phyloP scores from a whole-genome alignment of 2,888 invertebrate species.

The Nephrocerus scutellatus region DNA sequence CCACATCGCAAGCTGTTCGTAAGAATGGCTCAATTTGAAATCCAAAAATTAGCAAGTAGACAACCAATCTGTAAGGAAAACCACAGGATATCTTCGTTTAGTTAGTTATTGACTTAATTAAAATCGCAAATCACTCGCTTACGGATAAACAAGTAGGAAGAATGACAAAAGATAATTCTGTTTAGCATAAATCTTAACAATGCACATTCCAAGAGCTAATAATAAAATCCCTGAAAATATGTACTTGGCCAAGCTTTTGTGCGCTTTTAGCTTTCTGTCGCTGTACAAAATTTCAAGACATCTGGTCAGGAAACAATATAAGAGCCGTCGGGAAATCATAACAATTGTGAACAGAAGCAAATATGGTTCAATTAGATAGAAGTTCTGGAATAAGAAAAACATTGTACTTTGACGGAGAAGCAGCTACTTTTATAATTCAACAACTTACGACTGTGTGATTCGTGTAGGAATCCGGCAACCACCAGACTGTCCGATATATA shows the following conservation, averaged over 20 bases:
- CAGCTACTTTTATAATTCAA: too few species aligned
- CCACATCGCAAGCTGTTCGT: slow-evolving; percentile 50
- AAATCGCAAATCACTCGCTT: slow-evolving; percentile 49
- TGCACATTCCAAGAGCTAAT: slow-evolving; percentile 58
- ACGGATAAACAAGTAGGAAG: slow-evolving; percentile 86
- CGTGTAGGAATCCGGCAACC: slow-evolving; percentile 88
- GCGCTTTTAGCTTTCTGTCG: slow-evolving; percentile 38
- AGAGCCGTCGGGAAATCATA: slow-evolving; percentile 70
- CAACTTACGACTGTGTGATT: slow-evolving; percentile 74
- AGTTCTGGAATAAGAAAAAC: slow-evolving; percentile 60
- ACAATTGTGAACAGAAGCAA: slow-evolving; percentile 77
- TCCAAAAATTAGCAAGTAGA: slow-evolving; percentile 78
- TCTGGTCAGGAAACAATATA: slow-evolving; percentile 57
- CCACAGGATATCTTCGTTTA: not conserved
- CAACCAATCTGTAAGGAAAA: slow-evolving; percentile 54
- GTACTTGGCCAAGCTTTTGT: slow-evolving; percentile 33
- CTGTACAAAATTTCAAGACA: slow-evolving; percentile 50
- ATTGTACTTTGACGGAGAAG: not conserved
- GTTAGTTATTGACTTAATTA: not conserved
- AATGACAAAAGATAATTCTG: slow-evolving; percentile 71
- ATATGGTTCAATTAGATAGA: slow-evolving; percentile 86
- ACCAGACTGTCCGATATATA: slow-evolving; percentile 93
- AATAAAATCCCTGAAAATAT: slow-evolving; percentile 55
- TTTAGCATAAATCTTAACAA: slow-evolving; percentile 65
- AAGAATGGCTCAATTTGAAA: slow-evolving; percentile 70